Evolutionary conservation across 2,888 invertebrate species (phyloP).

Genomic region (Lydus trimaculatus): DNA sequence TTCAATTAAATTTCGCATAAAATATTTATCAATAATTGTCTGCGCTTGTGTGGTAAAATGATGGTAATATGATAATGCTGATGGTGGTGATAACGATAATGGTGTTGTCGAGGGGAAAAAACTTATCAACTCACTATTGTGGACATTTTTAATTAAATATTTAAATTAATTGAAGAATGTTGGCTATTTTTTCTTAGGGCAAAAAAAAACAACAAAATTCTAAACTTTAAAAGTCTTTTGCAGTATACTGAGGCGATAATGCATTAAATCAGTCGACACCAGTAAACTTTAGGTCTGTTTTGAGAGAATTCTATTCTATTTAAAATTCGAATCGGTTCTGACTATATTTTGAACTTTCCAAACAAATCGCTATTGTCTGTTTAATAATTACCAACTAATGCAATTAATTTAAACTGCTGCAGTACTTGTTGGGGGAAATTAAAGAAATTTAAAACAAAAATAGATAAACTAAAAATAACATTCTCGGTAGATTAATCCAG

Average conservation of each 20-base stretch:
- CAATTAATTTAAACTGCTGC: constrained; percentile 26
- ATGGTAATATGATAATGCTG: background rate
- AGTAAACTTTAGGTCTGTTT: constrained; percentile 24
- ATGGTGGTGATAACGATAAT: background rate
- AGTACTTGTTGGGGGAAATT: constrained; percentile 12
- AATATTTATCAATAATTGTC: background rate
- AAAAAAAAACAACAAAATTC: too few species aligned
- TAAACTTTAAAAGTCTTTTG: constrained; percentile 27
- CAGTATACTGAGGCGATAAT: constrained; percentile 19
- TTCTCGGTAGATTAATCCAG: background rate
- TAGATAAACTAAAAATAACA: background rate
- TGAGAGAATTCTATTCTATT: constrained; percentile 22
- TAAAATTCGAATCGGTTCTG: constrained; percentile 29
- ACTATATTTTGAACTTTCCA: constrained; percentile 26
- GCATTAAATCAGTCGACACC: constrained; percentile 25
- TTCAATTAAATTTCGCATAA: background rate
- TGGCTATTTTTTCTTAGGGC: too few species aligned
- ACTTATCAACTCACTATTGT: constrained; percentile 7
- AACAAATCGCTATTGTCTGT: constrained; percentile 30
- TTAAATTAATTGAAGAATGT: constrained; percentile 36
- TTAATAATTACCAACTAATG: constrained; percentile 30
- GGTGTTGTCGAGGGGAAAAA: background rate
- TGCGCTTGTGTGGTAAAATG: background rate
- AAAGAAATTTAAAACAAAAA: background rate
- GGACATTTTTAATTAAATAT: constrained; percentile 40